Base-by-base conservation (phyloP, 2,888 invertebrate species). In the Phrixothrix hirtus region DNA sequence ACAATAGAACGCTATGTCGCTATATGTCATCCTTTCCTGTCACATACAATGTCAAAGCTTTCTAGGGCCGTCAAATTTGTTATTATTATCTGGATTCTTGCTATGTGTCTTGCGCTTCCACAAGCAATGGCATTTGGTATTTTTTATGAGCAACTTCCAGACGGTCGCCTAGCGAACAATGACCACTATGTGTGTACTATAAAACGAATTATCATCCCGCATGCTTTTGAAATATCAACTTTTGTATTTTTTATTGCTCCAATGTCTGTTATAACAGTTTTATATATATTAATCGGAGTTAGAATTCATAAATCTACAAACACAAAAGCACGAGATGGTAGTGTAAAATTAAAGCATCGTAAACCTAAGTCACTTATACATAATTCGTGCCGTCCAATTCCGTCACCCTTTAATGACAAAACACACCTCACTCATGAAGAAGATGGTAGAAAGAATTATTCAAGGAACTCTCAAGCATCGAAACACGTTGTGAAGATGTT, bases 1-100 rank as follows among this genome's bases (percentile, higher is more conserved):
- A 88, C 87, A 0, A 79, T 84, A 13, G 87, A 88, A 69, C 75
- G 87, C 34, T 88, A 86, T 72, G 74, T 87, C 7, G 87, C 87
- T 0, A 86, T 87, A 29, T 86, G 86, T 61, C 84, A 85, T 65
- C 86, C 86, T 0, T 83, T 87, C 64, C 71, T 81, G 11, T 79
- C 84, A 0, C 93, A 94, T 69, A 90, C 90, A 55, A 88, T 92
- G 85, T 92, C 93, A 2, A 92, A 92, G 66, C 76, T 95, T 26
- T 87, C 91, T 10, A 80, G 95, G 17, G 94, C 92, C 4, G 80
- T 90, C 46, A 88, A 87, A 69, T 85, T 91, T 63, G 89, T 95
- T 32, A 73, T 91, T 15, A 76, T 84, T 30, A 84, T 95, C 57
- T 96, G 95, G 95, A 69, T 89, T 42, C 77, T 86, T 1, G 87